These are phyloP conservation scores for Bradypus variegatus DNA, from an alignment of 2,797 vertebrate genomes.

Conservation along the genomic window DNA sequence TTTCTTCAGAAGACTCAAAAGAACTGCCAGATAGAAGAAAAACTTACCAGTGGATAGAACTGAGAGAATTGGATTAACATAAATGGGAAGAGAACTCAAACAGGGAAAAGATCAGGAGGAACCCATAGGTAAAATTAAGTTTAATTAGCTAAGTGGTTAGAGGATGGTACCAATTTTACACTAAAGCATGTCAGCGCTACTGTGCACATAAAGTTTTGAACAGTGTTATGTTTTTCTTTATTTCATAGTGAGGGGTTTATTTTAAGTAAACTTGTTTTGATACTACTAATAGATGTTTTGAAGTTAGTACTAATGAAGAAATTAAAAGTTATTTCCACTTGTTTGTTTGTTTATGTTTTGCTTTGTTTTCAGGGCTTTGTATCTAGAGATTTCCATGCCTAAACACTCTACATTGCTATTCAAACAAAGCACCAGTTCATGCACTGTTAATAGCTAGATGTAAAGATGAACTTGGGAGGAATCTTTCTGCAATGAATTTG, in stretches of 20 bases:
- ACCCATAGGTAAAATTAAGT: conserved; percentile 11
- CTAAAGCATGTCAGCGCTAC: not conserved
- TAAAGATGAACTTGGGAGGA: not conserved
- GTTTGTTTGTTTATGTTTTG: conserved; percentile 58
- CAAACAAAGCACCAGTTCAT: not conserved
- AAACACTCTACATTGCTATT: conserved; percentile 11
- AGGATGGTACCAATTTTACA: not conserved
- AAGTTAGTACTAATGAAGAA: conserved; percentile 53
- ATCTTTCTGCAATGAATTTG: not conserved
- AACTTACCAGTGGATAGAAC: not conserved
- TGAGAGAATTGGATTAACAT: not conserved
- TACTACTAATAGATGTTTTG: conserved; percentile 51
- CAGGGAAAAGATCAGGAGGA: not conserved
- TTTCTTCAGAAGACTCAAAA: not conserved
- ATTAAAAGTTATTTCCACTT: conserved; percentile 51
- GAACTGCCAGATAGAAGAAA: not conserved
- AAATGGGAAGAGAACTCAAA: not conserved
- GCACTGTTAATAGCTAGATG: not conserved
- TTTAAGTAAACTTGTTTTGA: conserved; percentile 56
- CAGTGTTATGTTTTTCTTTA: not conserved
- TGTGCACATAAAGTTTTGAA: not conserved
- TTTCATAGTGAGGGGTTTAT: conserved; percentile 38
- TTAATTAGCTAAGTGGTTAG: conserved; percentile 32
- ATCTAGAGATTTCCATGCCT: conserved; percentile 3
- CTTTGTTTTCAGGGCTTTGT: conserved; percentile 50